phyloP scores from a whole-genome alignment of 92 coral and sea anemone genomes.

The Zoanthus solanderi region DNA sequence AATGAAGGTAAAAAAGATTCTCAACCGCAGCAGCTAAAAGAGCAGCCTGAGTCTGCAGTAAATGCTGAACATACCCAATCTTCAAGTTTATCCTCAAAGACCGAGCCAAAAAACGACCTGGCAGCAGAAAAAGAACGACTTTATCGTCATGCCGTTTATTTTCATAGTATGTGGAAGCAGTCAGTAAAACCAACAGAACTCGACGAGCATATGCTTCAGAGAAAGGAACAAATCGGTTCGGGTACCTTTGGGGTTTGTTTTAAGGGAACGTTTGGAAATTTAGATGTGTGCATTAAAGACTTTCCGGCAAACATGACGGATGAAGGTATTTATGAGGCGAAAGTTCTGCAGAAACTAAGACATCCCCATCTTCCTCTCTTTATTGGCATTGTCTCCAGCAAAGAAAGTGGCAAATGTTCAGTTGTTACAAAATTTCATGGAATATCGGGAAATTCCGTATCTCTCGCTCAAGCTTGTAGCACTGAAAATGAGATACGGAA shows the following conservation, averaged over 20 bases:
- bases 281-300: not conserved
- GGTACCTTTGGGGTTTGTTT: conserved; percentile 24
- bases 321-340: too few species aligned
- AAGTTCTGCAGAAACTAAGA: too few species aligned
- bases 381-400: too few species aligned
- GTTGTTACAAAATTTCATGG: not conserved
- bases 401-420: too few species aligned
- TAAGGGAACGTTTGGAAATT: not conserved
- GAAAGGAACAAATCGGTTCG: not conserved
- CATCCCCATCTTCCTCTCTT: too few species aligned
- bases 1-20: not conserved
- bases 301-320: too few species aligned
- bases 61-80: not conserved
- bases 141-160: conserved; percentile 13
- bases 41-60: not conserved
- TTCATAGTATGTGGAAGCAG: not conserved
- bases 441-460: not conserved
- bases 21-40: conserved; percentile 9
- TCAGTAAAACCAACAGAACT: conserved; percentile 12
- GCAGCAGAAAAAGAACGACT: not conserved
- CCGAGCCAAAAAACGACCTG: not conserved
- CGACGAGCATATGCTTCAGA: not conserved
- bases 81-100: not conserved
- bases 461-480: not conserved
- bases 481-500: not conserved